phyloP scores from a whole-genome alignment of 2,797 vertebrate genomes.

The Botia almorhae region DNA sequence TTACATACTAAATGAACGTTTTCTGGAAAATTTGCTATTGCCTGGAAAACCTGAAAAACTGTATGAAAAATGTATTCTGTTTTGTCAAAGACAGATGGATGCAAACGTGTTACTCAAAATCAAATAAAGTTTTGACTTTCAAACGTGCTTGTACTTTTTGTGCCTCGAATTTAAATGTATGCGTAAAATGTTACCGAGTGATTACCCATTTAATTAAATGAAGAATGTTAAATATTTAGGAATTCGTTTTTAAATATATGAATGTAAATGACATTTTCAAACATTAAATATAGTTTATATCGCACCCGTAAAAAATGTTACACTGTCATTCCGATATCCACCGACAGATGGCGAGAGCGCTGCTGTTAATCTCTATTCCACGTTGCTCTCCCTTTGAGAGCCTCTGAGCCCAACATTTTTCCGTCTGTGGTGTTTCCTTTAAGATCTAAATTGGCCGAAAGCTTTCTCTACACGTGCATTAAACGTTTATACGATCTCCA shows the following conservation, averaged over 20 bases:
- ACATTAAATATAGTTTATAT: no score
- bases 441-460: not conserved
- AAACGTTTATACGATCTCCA: not conserved
- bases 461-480: not conserved
- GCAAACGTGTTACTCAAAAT: slow-evolving; percentile 7
- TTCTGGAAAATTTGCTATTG: slow-evolving; percentile 78
- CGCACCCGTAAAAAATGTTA: not conserved
- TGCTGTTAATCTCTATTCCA: not conserved
- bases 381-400: slow-evolving; percentile 43
- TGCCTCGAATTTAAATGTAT: no score
- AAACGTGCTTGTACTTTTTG: not conserved
- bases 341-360: slow-evolving; percentile 36
- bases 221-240: no score
- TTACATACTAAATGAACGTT: slow-evolving; percentile 87
- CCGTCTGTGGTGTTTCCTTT: slow-evolving; percentile 35
- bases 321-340: not conserved
- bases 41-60: slow-evolving; percentile 79
- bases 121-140: slow-evolving; percentile 8
- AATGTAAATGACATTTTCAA: no score
- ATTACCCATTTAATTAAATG: no score
- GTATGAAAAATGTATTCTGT: slow-evolving; percentile 71
- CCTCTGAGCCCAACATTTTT: slow-evolving; percentile 14
- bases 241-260: no score
- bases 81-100: not conserved
- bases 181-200: no score